phyloP scores from a whole-genome alignment of 2,113 vertebrate species.

The Sporophila hypoxantha region DNA sequence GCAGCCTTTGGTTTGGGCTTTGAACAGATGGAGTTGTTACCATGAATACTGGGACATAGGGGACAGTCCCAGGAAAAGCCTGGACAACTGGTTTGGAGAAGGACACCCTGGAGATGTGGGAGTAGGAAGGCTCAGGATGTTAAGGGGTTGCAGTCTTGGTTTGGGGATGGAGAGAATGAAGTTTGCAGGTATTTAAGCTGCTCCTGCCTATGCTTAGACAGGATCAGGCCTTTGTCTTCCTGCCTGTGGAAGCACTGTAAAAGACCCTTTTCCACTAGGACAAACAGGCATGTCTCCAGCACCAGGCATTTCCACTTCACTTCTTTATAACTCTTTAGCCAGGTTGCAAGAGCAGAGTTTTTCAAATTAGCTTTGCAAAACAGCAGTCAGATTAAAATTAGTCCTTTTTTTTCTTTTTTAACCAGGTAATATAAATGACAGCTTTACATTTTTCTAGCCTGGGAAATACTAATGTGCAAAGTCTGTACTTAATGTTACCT shows the following conservation, averaged over 20 bases:
- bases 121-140: background rate
- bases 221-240: background rate
- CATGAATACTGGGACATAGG: background rate
- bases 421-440: background rate
- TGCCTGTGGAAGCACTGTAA: background rate
- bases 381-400: background rate
- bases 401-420: background rate
- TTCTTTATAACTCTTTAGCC: background rate
- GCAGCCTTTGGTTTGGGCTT: background rate
- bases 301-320: background rate
- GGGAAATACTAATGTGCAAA: background rate
- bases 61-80: background rate
- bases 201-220: background rate
- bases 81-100: background rate
- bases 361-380: background rate
- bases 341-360: background rate
- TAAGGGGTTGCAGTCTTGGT: background rate
- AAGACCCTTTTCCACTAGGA: background rate
- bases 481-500: background rate
- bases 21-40: background rate
- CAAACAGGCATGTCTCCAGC: background rate
- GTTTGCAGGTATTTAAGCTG: background rate
- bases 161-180: background rate
- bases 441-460: background rate
- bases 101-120: background rate